Evolutionary conservation across 2,113 vertebrate genomes (phyloP), one percentile per base, ranked within the genome.

Genomic region (Carlito syrichta): DNA sequence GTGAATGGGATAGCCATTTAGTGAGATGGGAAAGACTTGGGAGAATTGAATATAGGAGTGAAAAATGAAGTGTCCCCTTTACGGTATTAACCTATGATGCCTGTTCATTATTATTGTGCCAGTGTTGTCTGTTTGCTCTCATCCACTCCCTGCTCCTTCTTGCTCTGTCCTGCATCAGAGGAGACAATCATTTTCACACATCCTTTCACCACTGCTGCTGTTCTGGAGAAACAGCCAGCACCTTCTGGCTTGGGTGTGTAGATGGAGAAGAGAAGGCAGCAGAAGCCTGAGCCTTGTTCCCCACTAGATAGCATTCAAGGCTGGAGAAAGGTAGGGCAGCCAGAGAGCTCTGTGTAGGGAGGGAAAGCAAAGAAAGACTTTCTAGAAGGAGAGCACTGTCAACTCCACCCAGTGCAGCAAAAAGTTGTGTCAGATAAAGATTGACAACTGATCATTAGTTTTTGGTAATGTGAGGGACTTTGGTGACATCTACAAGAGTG

Each of bases 301-400:
- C 50, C 5, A 2, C 6, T 27, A 74, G 20, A 4, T 43, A 43
- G 13, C 25, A 23, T 81, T n/a, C 45, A 22, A n/a, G 23, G 20
- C 38, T 50, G 74, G 32, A 35, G 17, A 27, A 23, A 68, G 62
- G 16, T 20, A 10, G n/a, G 77, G 38, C 4, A 17, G 30, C 35
- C 22, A 7, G 43, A 69, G 32, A 30, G 0, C 8, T 20, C 25
- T 16, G 3, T 40, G 22, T 38, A 6, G 1, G 3, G 62, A 17
- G 78, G 52, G 45, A 45, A 62, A 81, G 63, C n/a, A 35, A 43
- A 86, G 54, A 32, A 38, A 62, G 56, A 17, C 48, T 69, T 69
- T 82, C n/a, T 69, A 40, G 45, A 27, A 66, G 50, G 10, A 76
- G 1, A 22, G 3, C 22, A 2, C 27, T 8, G 27, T 19, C 22